Conservation (phyloP, 2,113 vertebrate species). For the Paracyprichromis sp. region DNA sequence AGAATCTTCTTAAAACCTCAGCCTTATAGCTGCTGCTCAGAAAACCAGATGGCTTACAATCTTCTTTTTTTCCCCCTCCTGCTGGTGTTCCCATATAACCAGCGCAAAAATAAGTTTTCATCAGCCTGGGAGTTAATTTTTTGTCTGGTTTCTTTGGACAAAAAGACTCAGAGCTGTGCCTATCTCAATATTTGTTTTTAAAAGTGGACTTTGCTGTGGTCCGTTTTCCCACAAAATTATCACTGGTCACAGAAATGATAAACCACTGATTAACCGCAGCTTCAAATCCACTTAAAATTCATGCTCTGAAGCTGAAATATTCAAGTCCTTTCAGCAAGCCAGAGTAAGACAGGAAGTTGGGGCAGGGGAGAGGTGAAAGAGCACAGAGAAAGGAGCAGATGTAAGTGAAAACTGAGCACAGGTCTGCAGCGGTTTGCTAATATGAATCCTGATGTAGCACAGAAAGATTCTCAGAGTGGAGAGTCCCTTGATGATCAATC, state of each 20-base stretch:
- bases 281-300: slow-evolving; percentile 30
- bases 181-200: slow-evolving; percentile 28
- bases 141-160: slow-evolving; percentile 9
- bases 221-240: slow-evolving; percentile 25
- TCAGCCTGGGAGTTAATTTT: not conserved
- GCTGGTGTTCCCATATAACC: slow-evolving; percentile 25
- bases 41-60: not conserved
- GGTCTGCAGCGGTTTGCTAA: not conserved
- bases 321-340: not conserved
- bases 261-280: slow-evolving; percentile 28
- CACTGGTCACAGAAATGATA: slow-evolving; percentile 19
- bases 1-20: not conserved
- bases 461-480: not conserved
- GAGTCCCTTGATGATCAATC: slow-evolving; percentile 11
- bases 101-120: slow-evolving; percentile 7
- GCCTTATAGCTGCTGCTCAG: not conserved
- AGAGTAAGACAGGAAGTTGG: slow-evolving; percentile 3
- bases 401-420: slow-evolving; percentile 34
- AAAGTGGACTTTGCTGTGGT: slow-evolving; percentile 25
- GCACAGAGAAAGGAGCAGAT: not conserved
- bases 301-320: not conserved
- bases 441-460: slow-evolving; percentile 5
- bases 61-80: not conserved
- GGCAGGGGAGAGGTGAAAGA: not conserved
- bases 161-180: slow-evolving; percentile 1